phyloP scores from a whole-genome alignment of 2,888 invertebrate species.

The Pseudanteris insignis region DNA sequence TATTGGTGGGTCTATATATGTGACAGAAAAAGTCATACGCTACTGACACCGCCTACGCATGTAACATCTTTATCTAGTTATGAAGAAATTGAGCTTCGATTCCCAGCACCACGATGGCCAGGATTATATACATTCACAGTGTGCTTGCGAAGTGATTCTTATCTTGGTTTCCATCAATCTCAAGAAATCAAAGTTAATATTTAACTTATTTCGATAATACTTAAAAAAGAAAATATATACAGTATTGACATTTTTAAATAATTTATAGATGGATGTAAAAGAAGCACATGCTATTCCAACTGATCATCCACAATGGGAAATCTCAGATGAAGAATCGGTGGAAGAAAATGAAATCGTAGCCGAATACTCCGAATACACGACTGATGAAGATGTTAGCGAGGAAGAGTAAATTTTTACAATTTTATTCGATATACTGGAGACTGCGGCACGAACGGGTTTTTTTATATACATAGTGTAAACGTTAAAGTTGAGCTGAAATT shows the following conservation, averaged over 20 bases:
- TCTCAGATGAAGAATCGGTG: constrained; percentile 90
- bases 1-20: constrained; percentile 99
- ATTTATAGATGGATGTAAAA: constrained; percentile 86
- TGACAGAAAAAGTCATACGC: constrained; percentile 90
- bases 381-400: constrained; percentile 75
- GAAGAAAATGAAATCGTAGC: constrained; percentile 74
- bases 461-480: constrained; percentile 26
- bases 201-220: not conserved
- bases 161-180: constrained; percentile 94
- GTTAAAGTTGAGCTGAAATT: not conserved
- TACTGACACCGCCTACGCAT: constrained; percentile 92
- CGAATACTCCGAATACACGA: constrained; percentile 73
- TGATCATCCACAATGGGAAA: constrained; percentile 98
- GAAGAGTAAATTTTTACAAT: constrained; percentile 56
- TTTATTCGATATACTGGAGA: constrained; percentile 45
- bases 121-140: constrained; percentile 93
- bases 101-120: constrained; percentile 94
- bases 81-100: constrained; percentile 90
- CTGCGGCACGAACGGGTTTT: constrained; percentile 46
- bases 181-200: constrained; percentile 83
- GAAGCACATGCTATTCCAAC: constrained; percentile 91
- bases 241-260: not conserved
- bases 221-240: not conserved
- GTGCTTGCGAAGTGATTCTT: constrained; percentile 90
- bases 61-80: constrained; percentile 89